A percentile compares a stretch with the other conserved stretches of the same genome.
These are phyloP conservation scores for Cylindroiulus punctatus DNA, from an alignment of 2,888 invertebrate species.

Conservation along the genomic window DNA sequence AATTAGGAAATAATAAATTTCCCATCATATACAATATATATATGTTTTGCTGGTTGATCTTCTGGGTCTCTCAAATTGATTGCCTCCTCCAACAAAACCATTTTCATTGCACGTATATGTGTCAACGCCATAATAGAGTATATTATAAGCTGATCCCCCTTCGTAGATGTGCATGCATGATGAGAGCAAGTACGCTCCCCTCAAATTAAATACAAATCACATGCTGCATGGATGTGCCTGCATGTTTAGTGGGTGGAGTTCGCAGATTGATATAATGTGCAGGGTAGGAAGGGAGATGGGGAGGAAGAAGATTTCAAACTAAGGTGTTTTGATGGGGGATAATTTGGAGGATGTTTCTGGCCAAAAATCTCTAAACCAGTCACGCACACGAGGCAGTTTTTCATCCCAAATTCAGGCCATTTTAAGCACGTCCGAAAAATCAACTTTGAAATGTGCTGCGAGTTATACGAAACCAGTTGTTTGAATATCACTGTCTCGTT, in stretches of 20 bases:
- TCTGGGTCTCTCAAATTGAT: slow-evolving; percentile 47
- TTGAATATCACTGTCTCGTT: too few species aligned
- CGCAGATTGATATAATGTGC: slow-evolving; percentile 24
- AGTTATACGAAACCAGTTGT: too few species aligned
- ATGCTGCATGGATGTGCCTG: slow-evolving; percentile 43
- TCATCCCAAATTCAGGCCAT: too few species aligned
- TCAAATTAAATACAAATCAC: slow-evolving; percentile 47
- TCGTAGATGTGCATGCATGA: slow-evolving; percentile 40
- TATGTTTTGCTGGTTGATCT: slow-evolving; percentile 42
- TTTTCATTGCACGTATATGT: slow-evolving; percentile 47
- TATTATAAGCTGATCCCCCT: slow-evolving; percentile 43
- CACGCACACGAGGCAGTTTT: too few species aligned
- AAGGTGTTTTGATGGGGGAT: neutral
- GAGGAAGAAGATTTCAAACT: neutral
- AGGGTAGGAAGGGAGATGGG: neutral
- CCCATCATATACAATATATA: slow-evolving; percentile 43
- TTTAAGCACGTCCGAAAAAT: too few species aligned
- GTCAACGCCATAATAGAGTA: slow-evolving; percentile 47
- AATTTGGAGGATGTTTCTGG: neutral
- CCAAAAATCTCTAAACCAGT: neutral
- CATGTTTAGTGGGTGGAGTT: slow-evolving; percentile 43
- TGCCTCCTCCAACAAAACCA: slow-evolving; percentile 45
- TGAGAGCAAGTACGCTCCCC: slow-evolving; percentile 36
- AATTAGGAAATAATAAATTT: slow-evolving; percentile 47
- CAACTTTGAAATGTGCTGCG: too few species aligned